Percentiles rank a stretch among this genome's conserved stretches.
Conservation (phyloP, 1,140 invertebrate species). For the Zaprionus lachaisei region DNA sequence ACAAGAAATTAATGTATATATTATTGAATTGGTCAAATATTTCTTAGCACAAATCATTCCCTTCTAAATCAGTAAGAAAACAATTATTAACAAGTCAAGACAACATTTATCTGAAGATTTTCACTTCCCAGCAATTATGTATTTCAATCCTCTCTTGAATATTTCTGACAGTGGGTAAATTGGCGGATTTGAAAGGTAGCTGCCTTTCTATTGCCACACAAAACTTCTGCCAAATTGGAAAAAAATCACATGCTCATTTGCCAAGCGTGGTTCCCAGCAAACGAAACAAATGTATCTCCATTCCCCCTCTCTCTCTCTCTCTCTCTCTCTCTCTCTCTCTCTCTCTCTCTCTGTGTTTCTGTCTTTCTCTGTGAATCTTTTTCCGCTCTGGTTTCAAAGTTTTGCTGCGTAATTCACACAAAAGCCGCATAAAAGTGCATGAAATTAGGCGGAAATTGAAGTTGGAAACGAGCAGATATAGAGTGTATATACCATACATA, state of each 20-base stretch:
- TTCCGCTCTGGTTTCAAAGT: slow-evolving; percentile 63
- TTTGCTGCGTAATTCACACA: slow-evolving; percentile 75
- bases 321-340: not conserved
- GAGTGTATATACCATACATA: not conserved
- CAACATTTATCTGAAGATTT: slow-evolving; percentile 1
- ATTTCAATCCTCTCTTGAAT: not conserved
- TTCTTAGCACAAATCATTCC: too few species aligned
- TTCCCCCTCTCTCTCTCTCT: not conserved
- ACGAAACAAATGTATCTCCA: slow-evolving; percentile 21
- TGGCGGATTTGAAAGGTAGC: slow-evolving; percentile 65
- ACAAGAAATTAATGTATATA: not conserved
- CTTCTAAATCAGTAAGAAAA: not conserved
- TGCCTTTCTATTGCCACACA: slow-evolving; percentile 50
- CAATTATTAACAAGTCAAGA: not conserved
- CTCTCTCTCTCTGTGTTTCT: not conserved
- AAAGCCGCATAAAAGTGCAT: slow-evolving; percentile 79
- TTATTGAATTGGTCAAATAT: not conserved
- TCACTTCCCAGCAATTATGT: slow-evolving; percentile 11
- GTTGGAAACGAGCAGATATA: slow-evolving; percentile 23
- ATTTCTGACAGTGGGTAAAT: slow-evolving; percentile 29
- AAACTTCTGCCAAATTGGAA: slow-evolving; percentile 64
- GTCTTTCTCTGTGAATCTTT: slow-evolving; percentile 38
- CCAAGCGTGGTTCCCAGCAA: slow-evolving; percentile 52
- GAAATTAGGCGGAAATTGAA: slow-evolving; percentile 81
- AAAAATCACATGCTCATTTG: slow-evolving; percentile 68